phyloP scores from a whole-genome alignment of 23 tunicate species.

The Styela clava region DNA sequence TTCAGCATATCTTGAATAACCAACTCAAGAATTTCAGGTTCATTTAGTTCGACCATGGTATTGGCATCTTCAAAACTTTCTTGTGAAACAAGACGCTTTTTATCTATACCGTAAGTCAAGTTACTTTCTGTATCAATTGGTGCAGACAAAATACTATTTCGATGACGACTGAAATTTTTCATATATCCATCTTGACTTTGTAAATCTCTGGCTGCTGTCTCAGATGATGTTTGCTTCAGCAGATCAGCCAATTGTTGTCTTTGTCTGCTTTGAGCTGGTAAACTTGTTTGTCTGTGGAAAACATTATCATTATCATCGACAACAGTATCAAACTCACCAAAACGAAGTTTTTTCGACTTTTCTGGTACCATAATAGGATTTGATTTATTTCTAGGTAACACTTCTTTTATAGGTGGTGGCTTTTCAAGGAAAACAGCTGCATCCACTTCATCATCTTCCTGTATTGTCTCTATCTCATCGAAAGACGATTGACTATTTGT shows the following conservation, averaged over 20 bases:
- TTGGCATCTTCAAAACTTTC: constrained; percentile 12
- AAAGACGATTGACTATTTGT: neutral
- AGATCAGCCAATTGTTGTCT: constrained; percentile 8
- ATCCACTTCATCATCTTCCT: neutral
- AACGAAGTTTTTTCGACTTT: constrained; percentile 54
- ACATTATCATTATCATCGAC: constrained; percentile 68
- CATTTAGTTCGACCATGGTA: constrained; percentile 46
- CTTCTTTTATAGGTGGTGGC: neutral
- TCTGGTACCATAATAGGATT: neutral
- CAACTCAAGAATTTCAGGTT: constrained; percentile 81
- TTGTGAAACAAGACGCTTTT: neutral
- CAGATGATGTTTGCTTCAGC: constrained; percentile 10
- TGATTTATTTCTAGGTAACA: neutral
- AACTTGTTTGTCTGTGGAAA: constrained; percentile 55
- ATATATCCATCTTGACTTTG: constrained; percentile 6
- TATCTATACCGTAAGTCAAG: neutral
- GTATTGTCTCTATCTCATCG: neutral
- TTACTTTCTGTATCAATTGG: neutral
- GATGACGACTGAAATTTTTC: too few species aligned
- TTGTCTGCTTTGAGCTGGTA: constrained; percentile 23
- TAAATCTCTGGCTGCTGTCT: neutral
- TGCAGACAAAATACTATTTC: neutral
- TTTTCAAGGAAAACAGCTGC: neutral
- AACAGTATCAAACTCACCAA: constrained; percentile 61
- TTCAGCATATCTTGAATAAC: constrained; percentile 63